phyloP scores from a whole-genome alignment of 2,888 invertebrate genomes.

The Pimpla rufipes region DNA sequence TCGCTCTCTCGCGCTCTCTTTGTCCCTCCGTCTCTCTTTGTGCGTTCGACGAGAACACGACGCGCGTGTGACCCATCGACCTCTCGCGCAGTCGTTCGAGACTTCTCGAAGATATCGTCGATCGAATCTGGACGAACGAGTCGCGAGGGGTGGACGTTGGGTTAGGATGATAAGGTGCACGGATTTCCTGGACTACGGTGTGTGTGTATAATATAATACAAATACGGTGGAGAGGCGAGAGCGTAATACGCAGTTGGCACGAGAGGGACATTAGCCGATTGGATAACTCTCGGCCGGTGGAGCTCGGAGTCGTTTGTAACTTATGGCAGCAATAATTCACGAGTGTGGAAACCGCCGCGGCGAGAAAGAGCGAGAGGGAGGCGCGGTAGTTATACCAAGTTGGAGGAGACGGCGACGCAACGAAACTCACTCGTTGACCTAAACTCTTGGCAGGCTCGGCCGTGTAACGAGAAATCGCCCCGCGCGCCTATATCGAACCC shows the following conservation, averaged over 20 bases:
- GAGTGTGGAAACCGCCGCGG: background rate
- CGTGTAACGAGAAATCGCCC: conserved; percentile 17
- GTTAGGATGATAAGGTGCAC: conserved; percentile 34
- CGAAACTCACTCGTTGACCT: conserved; percentile 25
- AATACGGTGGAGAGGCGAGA: conserved; percentile 1
- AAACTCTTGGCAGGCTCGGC: conserved; percentile 20
- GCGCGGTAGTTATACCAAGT: background rate
- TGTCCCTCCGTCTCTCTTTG: background rate
- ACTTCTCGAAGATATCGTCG: conserved; percentile 35
- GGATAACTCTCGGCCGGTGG: conserved; percentile 22
- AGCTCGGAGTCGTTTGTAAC: conserved; percentile 45
- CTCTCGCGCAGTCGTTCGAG: conserved; percentile 22
- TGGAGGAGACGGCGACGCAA: background rate
- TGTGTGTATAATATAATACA: conserved; percentile 2
- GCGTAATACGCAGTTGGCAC: conserved; percentile 54
- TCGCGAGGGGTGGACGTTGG: conserved; percentile 14
- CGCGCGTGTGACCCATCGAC: conserved; percentile 26
- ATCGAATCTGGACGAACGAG: conserved; percentile 54
- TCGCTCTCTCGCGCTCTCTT: background rate
- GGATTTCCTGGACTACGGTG: background rate
- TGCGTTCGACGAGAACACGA: background rate
- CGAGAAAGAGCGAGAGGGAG: background rate
- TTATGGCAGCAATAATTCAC: conserved; percentile 47
- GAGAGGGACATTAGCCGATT: conserved; percentile 64
- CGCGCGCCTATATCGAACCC: background rate